phyloP scores from a whole-genome alignment of 2,888 invertebrate genomes.

The Ophion ventricosus region DNA sequence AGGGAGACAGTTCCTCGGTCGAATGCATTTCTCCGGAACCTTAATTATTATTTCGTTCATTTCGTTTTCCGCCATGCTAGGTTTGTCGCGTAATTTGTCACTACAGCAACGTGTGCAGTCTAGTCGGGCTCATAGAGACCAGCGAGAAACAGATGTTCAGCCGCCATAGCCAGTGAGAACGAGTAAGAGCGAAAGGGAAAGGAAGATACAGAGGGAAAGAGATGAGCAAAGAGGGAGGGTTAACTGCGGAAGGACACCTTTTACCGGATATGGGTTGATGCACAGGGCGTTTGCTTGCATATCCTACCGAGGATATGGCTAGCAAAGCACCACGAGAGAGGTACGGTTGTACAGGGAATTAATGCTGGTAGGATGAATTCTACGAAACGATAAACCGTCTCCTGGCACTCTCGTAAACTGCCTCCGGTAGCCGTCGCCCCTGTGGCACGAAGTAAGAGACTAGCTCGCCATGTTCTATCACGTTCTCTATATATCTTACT shows the following conservation, averaged over 20 bases:
- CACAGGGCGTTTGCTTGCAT: constrained; percentile 35
- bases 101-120: constrained; percentile 17
- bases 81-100: constrained; percentile 56
- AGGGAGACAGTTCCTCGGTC: neutral
- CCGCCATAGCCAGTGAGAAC: neutral
- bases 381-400: constrained; percentile 68
- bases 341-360: constrained; percentile 62
- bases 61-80: constrained; percentile 8
- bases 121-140: neutral
- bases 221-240: constrained; percentile 22
- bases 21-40: constrained; percentile 7
- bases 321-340: neutral
- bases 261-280: constrained; percentile 48
- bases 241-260: constrained; percentile 70
- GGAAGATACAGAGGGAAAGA: constrained; percentile 35
- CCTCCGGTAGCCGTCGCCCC: constrained; percentile 41
- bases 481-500: constrained; percentile 24
- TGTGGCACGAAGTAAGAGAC: constrained; percentile 60
- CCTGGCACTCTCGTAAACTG: constrained; percentile 65
- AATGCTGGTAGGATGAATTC: constrained; percentile 65
- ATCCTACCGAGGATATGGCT: constrained; percentile 18
- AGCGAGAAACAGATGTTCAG: neutral
- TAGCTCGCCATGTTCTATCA: constrained; percentile 35
- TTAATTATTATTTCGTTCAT: constrained; percentile 52
- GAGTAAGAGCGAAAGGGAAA: constrained; percentile 24